Percentiles rank a stretch among this genome's conserved stretches.
These are phyloP conservation scores for Uropetala carovei DNA, from an alignment of 2,888 invertebrate genomes.

Conservation along the genomic window DNA sequence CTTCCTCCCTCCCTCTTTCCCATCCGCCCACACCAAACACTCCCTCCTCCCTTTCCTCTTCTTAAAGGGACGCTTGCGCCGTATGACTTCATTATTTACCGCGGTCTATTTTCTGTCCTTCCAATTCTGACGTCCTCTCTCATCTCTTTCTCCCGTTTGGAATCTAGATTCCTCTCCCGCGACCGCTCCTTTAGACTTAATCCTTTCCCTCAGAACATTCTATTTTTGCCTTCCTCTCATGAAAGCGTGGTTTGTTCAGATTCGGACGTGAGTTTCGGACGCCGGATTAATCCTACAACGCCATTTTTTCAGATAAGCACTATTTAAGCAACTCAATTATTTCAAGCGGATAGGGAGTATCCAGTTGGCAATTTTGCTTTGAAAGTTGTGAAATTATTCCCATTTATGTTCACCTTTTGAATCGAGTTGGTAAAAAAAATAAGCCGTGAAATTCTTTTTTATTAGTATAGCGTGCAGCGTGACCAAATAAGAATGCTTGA, in stretches of 20 bases:
- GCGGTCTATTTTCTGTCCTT: constrained; percentile 45
- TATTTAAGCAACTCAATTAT: no score
- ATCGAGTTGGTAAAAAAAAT: background rate
- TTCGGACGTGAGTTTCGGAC: no score
- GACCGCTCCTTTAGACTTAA: background rate
- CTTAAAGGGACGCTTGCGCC: constrained; percentile 62
- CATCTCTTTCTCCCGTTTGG: background rate
- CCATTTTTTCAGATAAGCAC: no score
- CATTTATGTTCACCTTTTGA: background rate
- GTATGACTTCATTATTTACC: constrained; percentile 61
- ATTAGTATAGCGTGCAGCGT: background rate
- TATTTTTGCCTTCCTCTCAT: background rate
- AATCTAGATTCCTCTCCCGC: background rate
- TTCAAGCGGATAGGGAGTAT: no score
- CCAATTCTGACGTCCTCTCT: constrained; percentile 28
- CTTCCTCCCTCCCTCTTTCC: constrained; percentile 40
- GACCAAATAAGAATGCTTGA: background rate
- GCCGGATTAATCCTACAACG: no score
- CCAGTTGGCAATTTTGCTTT: no score
- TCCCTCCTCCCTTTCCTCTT: constrained; percentile 37
- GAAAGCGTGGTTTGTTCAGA: background rate
- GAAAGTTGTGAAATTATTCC: background rate
- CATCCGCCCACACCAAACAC: background rate
- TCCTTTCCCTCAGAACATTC: background rate
- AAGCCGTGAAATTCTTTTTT: background rate